These are phyloP conservation scores for Argyresthia albistria DNA, from an alignment of 2,888 invertebrate species.

Conservation along the genomic window DNA sequence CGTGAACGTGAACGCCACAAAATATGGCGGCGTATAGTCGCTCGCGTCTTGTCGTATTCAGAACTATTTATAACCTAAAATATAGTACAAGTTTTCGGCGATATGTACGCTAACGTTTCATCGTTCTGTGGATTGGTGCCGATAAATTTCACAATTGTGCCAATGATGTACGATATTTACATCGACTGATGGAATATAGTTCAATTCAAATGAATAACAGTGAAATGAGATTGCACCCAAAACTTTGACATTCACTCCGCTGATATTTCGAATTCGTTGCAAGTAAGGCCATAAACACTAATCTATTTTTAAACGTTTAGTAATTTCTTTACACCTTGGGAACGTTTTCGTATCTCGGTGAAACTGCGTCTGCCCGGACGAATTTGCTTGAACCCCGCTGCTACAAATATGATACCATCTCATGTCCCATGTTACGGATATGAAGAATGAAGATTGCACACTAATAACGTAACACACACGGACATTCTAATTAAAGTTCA, in stretches of 20 bases:
- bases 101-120: conserved; percentile 70
- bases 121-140: conserved; percentile 65
- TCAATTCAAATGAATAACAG: conserved; percentile 56
- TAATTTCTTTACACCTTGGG: conserved; percentile 69
- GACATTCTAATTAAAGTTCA: conserved; percentile 70
- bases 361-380: conserved; percentile 57
- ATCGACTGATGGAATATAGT: conserved; percentile 55
- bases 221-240: conserved; percentile 71
- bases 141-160: conserved; percentile 63
- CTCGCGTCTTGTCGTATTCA: conserved; percentile 33
- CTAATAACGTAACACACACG: conserved; percentile 62
- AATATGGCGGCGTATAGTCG: conserved; percentile 62
- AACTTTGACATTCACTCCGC: conserved; percentile 72
- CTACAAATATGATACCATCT: conserved; percentile 43
- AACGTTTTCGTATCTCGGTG: conserved; percentile 62
- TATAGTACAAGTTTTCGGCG: conserved; percentile 72
- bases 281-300: conserved; percentile 73
- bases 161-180: conserved; percentile 61
- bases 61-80: conserved; percentile 74
- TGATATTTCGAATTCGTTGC: conserved; percentile 70
- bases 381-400: conserved; percentile 55
- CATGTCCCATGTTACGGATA: conserved; percentile 26
- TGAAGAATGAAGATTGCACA: conserved; percentile 59
- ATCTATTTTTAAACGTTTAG: conserved; percentile 72
- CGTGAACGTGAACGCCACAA: conserved; percentile 53